These are phyloP conservation scores for Chionodraco myersi DNA, from an alignment of 2,113 vertebrate species.

Conservation along the genomic window DNA sequence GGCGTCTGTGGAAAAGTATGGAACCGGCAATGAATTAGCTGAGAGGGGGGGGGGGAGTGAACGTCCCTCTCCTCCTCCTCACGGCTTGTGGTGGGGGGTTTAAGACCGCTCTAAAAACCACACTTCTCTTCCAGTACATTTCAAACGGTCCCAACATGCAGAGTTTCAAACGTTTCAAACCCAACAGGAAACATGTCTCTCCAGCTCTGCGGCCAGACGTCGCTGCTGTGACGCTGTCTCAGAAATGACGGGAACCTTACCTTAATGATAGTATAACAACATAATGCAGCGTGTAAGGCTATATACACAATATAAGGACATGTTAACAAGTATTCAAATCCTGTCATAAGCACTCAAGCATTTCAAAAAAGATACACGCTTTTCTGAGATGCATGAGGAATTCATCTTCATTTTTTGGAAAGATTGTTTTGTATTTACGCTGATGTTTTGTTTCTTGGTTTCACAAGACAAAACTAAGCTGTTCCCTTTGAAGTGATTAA, in stretches of 20 bases:
- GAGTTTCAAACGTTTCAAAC: slow-evolving; percentile 46
- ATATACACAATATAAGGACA: slow-evolving; percentile 2
- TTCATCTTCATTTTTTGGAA: slow-evolving; percentile 8
- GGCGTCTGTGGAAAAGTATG: slow-evolving; percentile 72
- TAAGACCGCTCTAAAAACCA: slow-evolving; percentile 48
- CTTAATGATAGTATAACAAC: slow-evolving; percentile 9
- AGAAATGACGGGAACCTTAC: not conserved
- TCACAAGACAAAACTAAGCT: not conserved
- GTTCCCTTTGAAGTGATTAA: not conserved
- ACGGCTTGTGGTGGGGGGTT: slow-evolving; percentile 50
- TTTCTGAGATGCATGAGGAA: too few species aligned
- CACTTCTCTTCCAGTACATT: slow-evolving; percentile 70
- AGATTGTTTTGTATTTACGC: not conserved
- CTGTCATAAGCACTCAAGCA: not conserved
- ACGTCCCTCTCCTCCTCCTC: slow-evolving; percentile 17
- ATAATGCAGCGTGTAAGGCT: not conserved
- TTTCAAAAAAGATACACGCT: not conserved
- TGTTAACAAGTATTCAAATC: not conserved
- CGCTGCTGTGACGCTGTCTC: not conserved
- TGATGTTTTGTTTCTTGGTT: not conserved
- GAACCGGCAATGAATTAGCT: slow-evolving; percentile 74
- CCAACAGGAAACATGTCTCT: slow-evolving; percentile 34
- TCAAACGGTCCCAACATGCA: slow-evolving; percentile 40
- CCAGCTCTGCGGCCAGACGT: slow-evolving; percentile 29
- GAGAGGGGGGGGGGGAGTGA: slow-evolving; percentile 69